Base-by-base conservation (phyloP, 2,888 invertebrate species). In the Hydrotaea cyrtoneurina region DNA sequence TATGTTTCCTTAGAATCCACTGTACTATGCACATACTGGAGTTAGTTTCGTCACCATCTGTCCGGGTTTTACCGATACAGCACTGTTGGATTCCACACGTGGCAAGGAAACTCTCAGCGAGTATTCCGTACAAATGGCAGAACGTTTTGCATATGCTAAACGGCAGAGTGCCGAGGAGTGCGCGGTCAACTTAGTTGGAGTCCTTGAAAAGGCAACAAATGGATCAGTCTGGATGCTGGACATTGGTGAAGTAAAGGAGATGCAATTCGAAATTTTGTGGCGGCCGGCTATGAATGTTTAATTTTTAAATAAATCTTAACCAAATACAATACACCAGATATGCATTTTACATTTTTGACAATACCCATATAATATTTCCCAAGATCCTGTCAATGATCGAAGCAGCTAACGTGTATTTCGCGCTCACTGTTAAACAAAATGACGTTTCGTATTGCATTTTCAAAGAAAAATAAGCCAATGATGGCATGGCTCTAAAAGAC, bases 211-310 rank as follows among this genome's bases (percentile, higher is more conserved):
- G 5, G 90, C 89, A 19, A 86, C 91, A 86, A 92, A 92, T 82
- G 91, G 89, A 3, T 90, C 90, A 8, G 88, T 91, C 79, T 92
- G 91, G 91, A 90, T 90, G 66, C 76, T 90, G 73, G 91, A 92
- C 73, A 66, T 89, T 66, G 91, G 90, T 2, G 86, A 87, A 39
- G 62, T 90, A 55, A 87, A 89, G 62, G 83, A 82, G 71, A 82
- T 85, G 62, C 77, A 86, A 13, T 86, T 88, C n/a, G 79, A 78
- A 1, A 79, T 86, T 36, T 85, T 88, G 23, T 89, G 88, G 89
- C 75, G 80, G 7, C 69, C 87, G 43, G 80, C 83, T 31, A 86
- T 87, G 80, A 82, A 75, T 57, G 66, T 71, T 15, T 85, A 31
- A 81, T 13, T 43, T 36, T 36, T 36, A 36, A 36, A 36, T 36